These are phyloP conservation scores for Gambusia yucatana DNA, from an alignment of 2,797 vertebrate genomes.

Conservation along the genomic window DNA sequence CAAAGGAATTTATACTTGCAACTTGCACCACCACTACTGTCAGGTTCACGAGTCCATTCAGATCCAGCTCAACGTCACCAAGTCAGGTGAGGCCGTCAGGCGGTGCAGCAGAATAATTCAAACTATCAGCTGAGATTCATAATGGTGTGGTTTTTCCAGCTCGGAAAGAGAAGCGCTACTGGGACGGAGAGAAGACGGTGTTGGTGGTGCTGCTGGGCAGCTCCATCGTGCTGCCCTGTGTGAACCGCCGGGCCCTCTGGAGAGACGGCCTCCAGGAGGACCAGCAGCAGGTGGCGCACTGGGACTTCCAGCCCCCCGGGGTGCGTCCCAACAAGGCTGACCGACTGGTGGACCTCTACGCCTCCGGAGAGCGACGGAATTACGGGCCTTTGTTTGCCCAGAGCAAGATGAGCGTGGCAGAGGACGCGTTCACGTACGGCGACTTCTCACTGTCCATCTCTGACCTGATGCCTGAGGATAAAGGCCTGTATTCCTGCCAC, in stretches of 20 bases:
- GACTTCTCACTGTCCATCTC: constrained; percentile 92
- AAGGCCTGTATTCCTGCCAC: constrained; percentile 94
- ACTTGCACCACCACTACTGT: constrained; percentile 97
- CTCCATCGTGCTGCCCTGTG: constrained; percentile 86
- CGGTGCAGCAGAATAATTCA: neutral
- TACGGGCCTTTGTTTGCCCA: constrained; percentile 86
- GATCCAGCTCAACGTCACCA: constrained; percentile 87
- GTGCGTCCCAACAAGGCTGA: constrained; percentile 91
- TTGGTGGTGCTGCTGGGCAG: constrained; percentile 84
- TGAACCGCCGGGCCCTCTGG: constrained; percentile 90
- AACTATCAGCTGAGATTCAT: neutral
- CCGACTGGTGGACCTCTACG: constrained; percentile 93
- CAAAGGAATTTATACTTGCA: constrained; percentile 92
- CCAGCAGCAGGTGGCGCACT: constrained; percentile 95
- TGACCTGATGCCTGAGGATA: constrained; percentile 82
- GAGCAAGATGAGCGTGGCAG: constrained; percentile 86
- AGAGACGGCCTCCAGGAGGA: constrained; percentile 88
- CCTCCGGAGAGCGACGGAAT: constrained; percentile 89
- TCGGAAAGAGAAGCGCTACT: constrained; percentile 82
- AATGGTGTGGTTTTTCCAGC: constrained; percentile 69
- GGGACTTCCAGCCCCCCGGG: constrained; percentile 94
- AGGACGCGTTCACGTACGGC: constrained; percentile 86
- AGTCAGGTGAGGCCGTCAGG: constrained; percentile 80
- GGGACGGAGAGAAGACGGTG: constrained; percentile 90
- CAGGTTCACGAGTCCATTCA: constrained; percentile 89